Evolutionary conservation across 2,888 invertebrate species (phyloP), one percentile per base, ranked within the genome.

Genomic region (Odiellus spinosus): DNA sequence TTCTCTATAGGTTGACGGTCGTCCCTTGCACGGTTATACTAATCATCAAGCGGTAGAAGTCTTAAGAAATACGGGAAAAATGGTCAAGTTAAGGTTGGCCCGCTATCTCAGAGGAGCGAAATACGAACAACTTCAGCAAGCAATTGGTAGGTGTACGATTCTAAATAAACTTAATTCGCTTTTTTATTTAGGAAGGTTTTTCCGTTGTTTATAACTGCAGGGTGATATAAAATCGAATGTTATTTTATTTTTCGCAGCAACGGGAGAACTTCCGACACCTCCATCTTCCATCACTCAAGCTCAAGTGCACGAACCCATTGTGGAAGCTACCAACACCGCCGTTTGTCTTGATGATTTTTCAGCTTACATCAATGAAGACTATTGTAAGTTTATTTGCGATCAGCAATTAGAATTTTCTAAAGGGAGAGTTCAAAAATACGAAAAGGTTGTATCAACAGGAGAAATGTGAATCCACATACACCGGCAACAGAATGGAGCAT

Each of bases 21-120:
- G 80, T 58, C 83, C 86, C 17, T 72, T 96, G 52, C 88, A 93
- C 64, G 93, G 95, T 55, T 88, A 86, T 67, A 87, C 87, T 46
- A 98, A 98, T 70, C 90, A 93, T 63, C 83, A 96, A 60, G 95
- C 96, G 1, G 96, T 98, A 1, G 91, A 96, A 66, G 84, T 95
- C 41, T 73, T 98, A 47, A 78, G 93, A 56, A 88, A 86, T 64
- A 93, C 95, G 50, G 93, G 93, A 2, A 82, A 81, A 60, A 75
- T 81, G 35, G 96, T 96, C 33, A 78, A 80, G 41, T 70, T 98
- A 12, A 82, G 88, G 57, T 69, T 95, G 54, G 90, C 91, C 62
- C 76, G 93, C 60, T 93, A 87, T 65, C 73, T 86, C 36, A 80
- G 87, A 56, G 90, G 88, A 2, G 84, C 86, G 12, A 86, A 86